Evolutionary conservation across 1,140 invertebrate genomes (phyloP).

Genomic region (Plutomurus gul): DNA sequence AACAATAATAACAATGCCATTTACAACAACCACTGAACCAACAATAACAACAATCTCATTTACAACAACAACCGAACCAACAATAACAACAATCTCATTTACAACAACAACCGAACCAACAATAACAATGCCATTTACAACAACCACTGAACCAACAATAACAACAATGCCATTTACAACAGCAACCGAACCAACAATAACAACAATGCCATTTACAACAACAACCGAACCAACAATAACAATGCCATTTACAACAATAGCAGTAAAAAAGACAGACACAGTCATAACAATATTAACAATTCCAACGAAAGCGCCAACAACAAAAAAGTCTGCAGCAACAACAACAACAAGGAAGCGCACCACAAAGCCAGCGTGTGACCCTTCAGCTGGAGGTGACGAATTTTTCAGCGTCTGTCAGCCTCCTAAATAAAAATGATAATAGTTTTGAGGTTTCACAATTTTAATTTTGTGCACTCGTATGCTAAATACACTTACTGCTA

Average conservation of each 20-base stretch:
- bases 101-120: neutral
- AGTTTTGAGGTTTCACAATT: too few relatives aligned
- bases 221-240: neutral
- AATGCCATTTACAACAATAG: neutral
- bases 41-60: neutral
- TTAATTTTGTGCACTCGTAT: too few relatives aligned
- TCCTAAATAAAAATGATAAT: too few relatives aligned
- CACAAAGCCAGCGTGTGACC: neutral
- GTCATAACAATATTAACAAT: too few relatives aligned
- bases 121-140: neutral
- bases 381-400: neutral
- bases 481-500: too few relatives aligned
- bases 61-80: neutral
- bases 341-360: too few relatives aligned
- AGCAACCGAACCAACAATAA: neutral
- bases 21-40: neutral
- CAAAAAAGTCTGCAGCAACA: neutral
- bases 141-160: neutral
- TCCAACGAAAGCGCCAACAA: neutral
- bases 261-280: too few relatives aligned
- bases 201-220: neutral
- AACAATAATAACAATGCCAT: too few relatives aligned
- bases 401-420: neutral
- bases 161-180: neutral
- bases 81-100: neutral